Evolutionary conservation across 2,113 vertebrate genomes (phyloP).

Genomic region (Nycticorax nycticorax): DNA sequence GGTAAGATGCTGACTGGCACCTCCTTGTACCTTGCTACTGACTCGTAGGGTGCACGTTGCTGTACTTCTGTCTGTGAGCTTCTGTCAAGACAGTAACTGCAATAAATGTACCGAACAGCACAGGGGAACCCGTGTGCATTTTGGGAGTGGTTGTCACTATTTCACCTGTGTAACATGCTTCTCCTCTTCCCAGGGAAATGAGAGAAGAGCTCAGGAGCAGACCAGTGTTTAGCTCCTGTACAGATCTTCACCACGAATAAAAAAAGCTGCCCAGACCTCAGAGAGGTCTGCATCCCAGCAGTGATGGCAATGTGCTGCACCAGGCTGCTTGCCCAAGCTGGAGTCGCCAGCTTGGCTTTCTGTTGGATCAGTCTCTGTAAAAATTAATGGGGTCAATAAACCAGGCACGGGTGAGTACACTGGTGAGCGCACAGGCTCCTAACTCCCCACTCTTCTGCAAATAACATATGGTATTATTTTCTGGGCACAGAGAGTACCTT

Average conservation of each 20-base stretch:
- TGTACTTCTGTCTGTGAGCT: neutral
- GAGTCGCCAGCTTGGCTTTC: neutral
- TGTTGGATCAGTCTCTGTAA: neutral
- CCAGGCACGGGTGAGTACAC: neutral
- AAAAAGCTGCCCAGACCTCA: neutral
- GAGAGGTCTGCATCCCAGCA: neutral
- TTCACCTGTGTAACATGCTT: rapidly evolving
- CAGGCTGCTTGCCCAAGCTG: neutral
- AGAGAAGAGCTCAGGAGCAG: neutral
- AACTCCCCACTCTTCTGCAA: neutral
- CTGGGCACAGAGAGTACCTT: neutral
- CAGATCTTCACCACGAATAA: too few species aligned
- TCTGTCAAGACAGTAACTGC: neutral
- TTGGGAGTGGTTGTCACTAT: neutral
- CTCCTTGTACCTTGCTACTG: neutral
- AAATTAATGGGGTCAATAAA: conserved; percentile 11
- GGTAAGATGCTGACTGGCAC: neutral
- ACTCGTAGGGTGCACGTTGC: neutral
- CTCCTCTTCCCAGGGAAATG: neutral
- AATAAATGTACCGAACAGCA: neutral
- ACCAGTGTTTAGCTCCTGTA: neutral
- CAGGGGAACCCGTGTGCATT: neutral
- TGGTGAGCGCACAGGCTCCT: neutral
- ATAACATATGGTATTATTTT: neutral
- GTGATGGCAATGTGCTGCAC: neutral